Evolutionary conservation across 1,140 invertebrate species (phyloP).

Genomic region (Drosophila nebulosa): DNA sequence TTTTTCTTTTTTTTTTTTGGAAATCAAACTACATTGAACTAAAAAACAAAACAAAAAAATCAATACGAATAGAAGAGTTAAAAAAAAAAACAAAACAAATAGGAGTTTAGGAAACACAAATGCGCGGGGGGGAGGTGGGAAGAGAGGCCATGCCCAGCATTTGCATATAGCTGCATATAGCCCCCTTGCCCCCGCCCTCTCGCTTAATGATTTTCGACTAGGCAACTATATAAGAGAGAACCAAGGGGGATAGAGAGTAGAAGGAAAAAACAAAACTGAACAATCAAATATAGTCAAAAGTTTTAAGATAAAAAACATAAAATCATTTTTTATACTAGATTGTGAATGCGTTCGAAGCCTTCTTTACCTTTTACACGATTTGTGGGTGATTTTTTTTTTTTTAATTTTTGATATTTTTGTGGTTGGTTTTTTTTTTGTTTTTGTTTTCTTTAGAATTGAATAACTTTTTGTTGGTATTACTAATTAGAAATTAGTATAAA

Average conservation of each 20-base stretch:
- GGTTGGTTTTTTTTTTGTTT: constrained; percentile 8
- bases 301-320: constrained; percentile 19
- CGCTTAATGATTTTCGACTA: constrained; percentile 28
- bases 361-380: constrained; percentile 78
- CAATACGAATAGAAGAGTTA: neutral
- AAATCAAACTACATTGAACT: constrained; percentile 48
- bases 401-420: constrained; percentile 18
- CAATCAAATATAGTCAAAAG: neutral
- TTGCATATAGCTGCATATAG: constrained; percentile 4
- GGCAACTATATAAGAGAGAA: constrained; percentile 30
- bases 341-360: constrained; percentile 71
- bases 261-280: constrained; percentile 12
- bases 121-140: neutral
- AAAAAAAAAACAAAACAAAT: constrained; percentile 14
- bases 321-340: constrained; percentile 53
- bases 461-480: constrained; percentile 14
- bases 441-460: constrained; percentile 1
- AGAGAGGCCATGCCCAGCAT: constrained; percentile 13
- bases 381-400: constrained; percentile 56
- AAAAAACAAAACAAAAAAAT: constrained; percentile 28
- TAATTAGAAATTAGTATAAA: constrained; percentile 47
- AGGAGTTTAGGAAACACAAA: constrained; percentile 7
- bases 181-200: neutral
- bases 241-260: constrained; percentile 21
- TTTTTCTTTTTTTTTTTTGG: constrained; percentile 13